Evolutionary conservation across 1,140 invertebrate species (phyloP).

Genomic region (Aethina tumida): DNA sequence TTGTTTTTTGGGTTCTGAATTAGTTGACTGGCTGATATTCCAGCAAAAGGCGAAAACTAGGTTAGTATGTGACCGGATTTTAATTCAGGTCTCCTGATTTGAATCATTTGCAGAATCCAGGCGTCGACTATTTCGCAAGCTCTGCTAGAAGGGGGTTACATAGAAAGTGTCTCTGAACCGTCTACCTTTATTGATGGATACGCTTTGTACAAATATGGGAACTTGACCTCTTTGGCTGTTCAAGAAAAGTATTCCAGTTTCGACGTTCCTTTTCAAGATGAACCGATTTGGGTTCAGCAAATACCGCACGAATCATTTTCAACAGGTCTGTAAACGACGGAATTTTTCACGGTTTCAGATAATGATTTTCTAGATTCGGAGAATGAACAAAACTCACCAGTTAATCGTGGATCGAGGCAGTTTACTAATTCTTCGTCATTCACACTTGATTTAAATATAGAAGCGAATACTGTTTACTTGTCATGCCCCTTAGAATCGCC

Average conservation of each 20-base stretch:
- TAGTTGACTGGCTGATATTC: conserved; percentile 68
- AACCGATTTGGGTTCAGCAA: conserved; percentile 63
- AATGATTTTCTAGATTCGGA: conserved; percentile 41
- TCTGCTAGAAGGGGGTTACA: conserved; percentile 64
- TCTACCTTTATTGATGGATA: conserved; percentile 43
- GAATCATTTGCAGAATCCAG: conserved; percentile 53
- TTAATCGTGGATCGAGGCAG: conserved; percentile 26
- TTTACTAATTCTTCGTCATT: conserved; percentile 53
- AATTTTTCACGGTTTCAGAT: not conserved
- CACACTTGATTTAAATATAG: conserved; percentile 55
- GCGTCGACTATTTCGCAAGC: conserved; percentile 72
- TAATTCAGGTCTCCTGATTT: conserved; percentile 6
- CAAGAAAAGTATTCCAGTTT: conserved; percentile 15
- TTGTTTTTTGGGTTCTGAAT: conserved; percentile 59
- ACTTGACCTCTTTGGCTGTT: conserved; percentile 22
- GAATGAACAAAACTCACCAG: conserved; percentile 37
- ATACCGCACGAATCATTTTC: conserved; percentile 49
- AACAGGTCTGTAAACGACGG: conserved; percentile 37
- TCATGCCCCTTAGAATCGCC: conserved; percentile 38
- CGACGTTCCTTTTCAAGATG: conserved; percentile 34
- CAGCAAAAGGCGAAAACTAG: conserved; percentile 53
- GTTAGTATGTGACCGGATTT: conserved; percentile 37
- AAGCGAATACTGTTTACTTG: conserved; percentile 52
- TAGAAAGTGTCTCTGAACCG: conserved; percentile 52
- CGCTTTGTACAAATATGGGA: conserved; percentile 44